Conservation (phyloP, 1,140 invertebrate genomes). For the Lasioglossum albipes region DNA sequence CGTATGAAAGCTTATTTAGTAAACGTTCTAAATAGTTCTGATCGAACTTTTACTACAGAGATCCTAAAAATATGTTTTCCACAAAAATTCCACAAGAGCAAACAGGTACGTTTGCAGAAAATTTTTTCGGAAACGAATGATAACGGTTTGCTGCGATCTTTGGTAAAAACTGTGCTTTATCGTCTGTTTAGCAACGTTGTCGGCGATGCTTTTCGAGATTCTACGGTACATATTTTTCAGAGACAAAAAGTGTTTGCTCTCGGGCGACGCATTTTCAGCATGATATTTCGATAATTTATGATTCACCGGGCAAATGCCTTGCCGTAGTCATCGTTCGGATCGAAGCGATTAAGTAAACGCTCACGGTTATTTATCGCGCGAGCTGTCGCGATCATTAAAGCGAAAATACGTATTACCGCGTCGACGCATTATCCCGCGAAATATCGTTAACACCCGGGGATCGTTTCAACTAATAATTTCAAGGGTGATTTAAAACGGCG, state of each 20-base stretch:
- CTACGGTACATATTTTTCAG: too few relatives aligned
- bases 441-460: neutral
- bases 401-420: slow-evolving; percentile 7
- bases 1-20: too few relatives aligned
- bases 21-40: too few relatives aligned
- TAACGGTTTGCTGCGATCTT: too few relatives aligned
- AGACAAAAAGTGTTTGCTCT: neutral
- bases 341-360: neutral
- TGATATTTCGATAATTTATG: neutral
- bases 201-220: too few relatives aligned
- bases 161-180: too few relatives aligned
- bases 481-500: neutral
- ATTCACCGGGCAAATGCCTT: neutral
- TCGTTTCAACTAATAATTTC: slow-evolving; percentile 5
- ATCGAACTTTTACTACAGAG: too few relatives aligned
- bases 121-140: too few relatives aligned
- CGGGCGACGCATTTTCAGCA: neutral
- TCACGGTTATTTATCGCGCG: slow-evolving; percentile 8
- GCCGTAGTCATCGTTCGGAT: neutral
- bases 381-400: neutral
- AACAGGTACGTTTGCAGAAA: too few relatives aligned
- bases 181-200: too few relatives aligned
- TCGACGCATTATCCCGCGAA: neutral
- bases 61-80: too few relatives aligned
- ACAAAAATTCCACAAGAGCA: too few relatives aligned